A percentile compares a stretch with the other conserved stretches of the same genome.
These are phyloP conservation scores for Cheilosia scutellata DNA, from an alignment of 2,888 invertebrate species.

Conservation along the genomic window DNA sequence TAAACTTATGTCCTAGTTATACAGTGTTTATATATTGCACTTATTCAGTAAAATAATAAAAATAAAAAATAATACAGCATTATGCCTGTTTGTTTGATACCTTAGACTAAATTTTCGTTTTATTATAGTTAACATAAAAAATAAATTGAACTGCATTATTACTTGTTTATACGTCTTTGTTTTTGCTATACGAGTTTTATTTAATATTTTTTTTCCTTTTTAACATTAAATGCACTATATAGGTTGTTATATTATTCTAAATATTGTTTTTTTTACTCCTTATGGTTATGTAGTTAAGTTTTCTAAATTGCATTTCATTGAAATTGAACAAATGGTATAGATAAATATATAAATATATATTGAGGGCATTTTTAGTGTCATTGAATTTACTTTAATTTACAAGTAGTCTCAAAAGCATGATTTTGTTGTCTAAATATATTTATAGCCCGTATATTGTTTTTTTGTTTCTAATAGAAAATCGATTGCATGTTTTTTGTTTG, in stretches of 20 bases:
- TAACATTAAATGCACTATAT: conserved; percentile 74
- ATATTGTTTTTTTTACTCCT: conserved; percentile 44
- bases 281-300: conserved; percentile 59
- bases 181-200: not conserved
- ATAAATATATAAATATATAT: conserved; percentile 63
- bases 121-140: conserved; percentile 28
- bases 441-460: conserved; percentile 34
- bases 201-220: conserved; percentile 52
- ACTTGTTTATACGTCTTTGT: conserved; percentile 35
- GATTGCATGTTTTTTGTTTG: conserved; percentile 36
- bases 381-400: conserved; percentile 27
- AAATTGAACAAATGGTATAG: conserved; percentile 75
- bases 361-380: conserved; percentile 21
- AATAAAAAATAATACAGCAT: conserved; percentile 18
- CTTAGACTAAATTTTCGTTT: conserved; percentile 27
- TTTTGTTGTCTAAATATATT: conserved; percentile 28
- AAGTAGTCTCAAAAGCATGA: conserved; percentile 61
- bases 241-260: conserved; percentile 73
- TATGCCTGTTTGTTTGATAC: conserved; percentile 31
- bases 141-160: conserved; percentile 20
- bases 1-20: conserved; percentile 48
- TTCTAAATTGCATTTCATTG: conserved; percentile 75
- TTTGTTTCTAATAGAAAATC: conserved; percentile 49
- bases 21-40: conserved; percentile 47
- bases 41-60: conserved; percentile 49